phyloP scores from a whole-genome alignment of 1,140 invertebrate genomes.

The Drosophila pandora region DNA sequence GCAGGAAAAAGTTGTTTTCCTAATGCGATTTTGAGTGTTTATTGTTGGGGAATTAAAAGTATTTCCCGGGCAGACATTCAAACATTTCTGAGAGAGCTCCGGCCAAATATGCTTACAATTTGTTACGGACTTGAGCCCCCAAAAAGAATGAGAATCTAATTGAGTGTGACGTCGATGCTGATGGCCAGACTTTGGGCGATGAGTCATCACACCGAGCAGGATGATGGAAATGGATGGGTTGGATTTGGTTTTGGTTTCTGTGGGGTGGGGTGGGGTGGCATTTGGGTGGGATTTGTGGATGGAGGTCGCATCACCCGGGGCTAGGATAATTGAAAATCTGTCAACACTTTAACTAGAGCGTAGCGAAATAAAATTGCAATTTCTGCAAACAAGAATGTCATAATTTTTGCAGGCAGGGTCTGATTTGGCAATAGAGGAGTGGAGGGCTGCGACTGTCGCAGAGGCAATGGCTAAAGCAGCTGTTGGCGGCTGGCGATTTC shows the following conservation, averaged over 20 bases:
- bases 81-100: background rate
- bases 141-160: conserved; percentile 71
- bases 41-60: conserved; percentile 74
- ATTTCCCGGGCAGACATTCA: conserved; percentile 16
- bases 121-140: conserved; percentile 47
- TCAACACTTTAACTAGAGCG: conserved; percentile 80
- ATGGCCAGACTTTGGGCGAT: conserved; percentile 2
- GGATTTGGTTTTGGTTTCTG: no score
- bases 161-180: conserved; percentile 54
- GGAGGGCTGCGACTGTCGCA: conserved; percentile 12
- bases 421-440: background rate
- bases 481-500: conserved; percentile 26
- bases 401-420: conserved; percentile 45
- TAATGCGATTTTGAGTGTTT: conserved; percentile 81
- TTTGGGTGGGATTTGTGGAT: background rate
- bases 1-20: conserved; percentile 45
- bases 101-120: conserved; percentile 22
- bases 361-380: conserved; percentile 69
- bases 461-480: conserved; percentile 20
- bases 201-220: conserved; percentile 9
- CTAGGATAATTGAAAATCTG: conserved; percentile 78
- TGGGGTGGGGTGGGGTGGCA: no score
- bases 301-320: conserved; percentile 28
- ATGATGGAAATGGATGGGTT: conserved; percentile 27
- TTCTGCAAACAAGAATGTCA: conserved; percentile 70